phyloP scores from a whole-genome alignment of 2,113 vertebrate species.

The Columba janthina region DNA sequence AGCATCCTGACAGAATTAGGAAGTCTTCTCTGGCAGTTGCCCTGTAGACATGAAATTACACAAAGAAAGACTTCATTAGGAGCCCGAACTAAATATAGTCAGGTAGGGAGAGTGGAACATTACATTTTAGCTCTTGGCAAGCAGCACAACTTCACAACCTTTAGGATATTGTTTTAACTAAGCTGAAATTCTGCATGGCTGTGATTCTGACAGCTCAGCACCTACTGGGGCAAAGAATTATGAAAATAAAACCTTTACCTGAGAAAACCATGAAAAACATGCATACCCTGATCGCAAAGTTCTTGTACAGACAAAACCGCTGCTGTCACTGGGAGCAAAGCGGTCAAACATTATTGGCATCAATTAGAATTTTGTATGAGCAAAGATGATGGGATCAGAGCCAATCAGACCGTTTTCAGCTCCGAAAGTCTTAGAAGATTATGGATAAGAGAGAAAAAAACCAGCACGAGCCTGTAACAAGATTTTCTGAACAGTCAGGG shows the following conservation, averaged over 20 bases:
- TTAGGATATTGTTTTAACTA: slow-evolving; percentile 67
- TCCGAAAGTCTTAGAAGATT: not conserved
- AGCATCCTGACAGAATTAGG: slow-evolving; percentile 68
- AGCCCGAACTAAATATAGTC: slow-evolving; percentile 66
- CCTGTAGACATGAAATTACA: slow-evolving; percentile 59
- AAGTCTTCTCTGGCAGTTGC: slow-evolving; percentile 56
- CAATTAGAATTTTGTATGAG: slow-evolving; percentile 1
- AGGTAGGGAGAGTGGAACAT: slow-evolving; percentile 56
- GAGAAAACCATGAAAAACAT: slow-evolving; percentile 36
- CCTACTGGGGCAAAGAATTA: slow-evolving; percentile 19
- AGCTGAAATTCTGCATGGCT: slow-evolving; percentile 29
- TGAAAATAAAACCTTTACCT: slow-evolving; percentile 43
- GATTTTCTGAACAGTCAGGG: not conserved
- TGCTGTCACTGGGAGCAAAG: slow-evolving; percentile 3
- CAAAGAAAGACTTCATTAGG: slow-evolving; percentile 71
- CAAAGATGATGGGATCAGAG: not conserved
- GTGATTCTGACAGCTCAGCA: slow-evolving; percentile 39
- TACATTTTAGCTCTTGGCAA: slow-evolving; percentile 67
- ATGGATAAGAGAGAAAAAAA: not conserved
- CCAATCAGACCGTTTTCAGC: not conserved
- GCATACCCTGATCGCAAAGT: not conserved
- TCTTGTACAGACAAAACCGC: not conserved
- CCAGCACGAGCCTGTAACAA: not conserved
- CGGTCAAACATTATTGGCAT: not conserved
- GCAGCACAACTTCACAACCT: slow-evolving; percentile 18